Base-by-base conservation (phyloP, 1,140 invertebrate species). In the Habropoda laboriosa region DNA sequence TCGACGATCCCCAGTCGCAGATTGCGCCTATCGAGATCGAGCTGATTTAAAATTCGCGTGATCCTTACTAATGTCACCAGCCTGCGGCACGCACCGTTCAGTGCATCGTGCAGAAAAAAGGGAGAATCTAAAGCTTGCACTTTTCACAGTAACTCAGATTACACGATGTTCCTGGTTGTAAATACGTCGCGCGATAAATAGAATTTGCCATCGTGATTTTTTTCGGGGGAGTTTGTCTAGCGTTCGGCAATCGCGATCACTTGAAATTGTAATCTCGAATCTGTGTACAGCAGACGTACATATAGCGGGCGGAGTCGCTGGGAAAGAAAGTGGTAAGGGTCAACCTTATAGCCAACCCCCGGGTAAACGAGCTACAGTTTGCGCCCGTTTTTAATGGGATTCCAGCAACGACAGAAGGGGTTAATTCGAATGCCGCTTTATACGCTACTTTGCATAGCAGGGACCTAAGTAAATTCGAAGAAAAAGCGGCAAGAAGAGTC, bases 1-100 rank as follows among this genome's bases (percentile, higher is more conserved):
- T 74, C 35, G 10, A 27, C n/a, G 57, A 51, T 58, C 51, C 30
- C 27, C 5, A 4, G 8, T 2, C 27, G 5, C 10, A 57, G 49
- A 68, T 76, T 35, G 27, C 49, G 18, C 16, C n/a, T 77, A 77
- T 77, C 75, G 66, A n/a, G 75, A 70, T 60, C 40, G 42, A 21
- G 16, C 24, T 60, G 40, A 77, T 71, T 58, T 27, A 13, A 32
- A 77, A 77, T 47, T 77, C 42, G 75, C 75, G 55, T 77, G 75
- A 71, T 49, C 21, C 21, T 7, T 16, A 58, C 10, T 38, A 38
- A 27, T 49, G 53, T 60, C 66, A 7, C 18, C 40, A 24, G 24
- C 4, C 27, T 0, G 2, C 8, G 7, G 21, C 49, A 21, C 27
- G 53, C 53, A 24, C 3, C 21, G 49, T 18, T 18, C 18, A 21